These are phyloP conservation scores for Apodemus speciosus DNA, from an alignment of 2,113 vertebrate species.

Conservation along the genomic window DNA sequence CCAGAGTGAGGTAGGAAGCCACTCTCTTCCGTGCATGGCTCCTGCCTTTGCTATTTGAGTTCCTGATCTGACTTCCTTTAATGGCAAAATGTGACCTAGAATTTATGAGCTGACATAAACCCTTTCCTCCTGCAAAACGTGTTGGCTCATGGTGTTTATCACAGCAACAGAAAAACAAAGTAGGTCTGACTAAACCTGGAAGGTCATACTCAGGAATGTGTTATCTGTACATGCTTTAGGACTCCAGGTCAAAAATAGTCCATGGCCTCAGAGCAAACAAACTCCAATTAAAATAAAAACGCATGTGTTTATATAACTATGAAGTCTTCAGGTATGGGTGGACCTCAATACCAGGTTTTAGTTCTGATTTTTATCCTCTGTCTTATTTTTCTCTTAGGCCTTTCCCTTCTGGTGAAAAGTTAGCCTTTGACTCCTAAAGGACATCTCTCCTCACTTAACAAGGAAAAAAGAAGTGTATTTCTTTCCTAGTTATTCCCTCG, in stretches of 20 bases:
- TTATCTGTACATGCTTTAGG: neutral
- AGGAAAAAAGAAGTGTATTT: neutral
- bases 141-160: neutral
- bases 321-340: neutral
- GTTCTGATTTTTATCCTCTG: neutral
- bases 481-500: neutral
- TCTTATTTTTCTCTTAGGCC: neutral
- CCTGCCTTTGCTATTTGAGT: neutral
- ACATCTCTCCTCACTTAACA: neutral
- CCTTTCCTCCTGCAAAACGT: neutral
- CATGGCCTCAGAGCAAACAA: neutral
- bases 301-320: neutral
- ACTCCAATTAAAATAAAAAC: neutral
- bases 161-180: neutral
- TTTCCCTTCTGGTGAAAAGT: neutral
- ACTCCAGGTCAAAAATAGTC: neutral
- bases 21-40: neutral
- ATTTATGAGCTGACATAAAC: neutral
- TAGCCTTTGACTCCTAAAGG: neutral
- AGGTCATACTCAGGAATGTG: neutral
- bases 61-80: neutral
- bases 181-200: neutral
- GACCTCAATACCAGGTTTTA: neutral
- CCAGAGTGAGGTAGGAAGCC: neutral
- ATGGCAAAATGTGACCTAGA: neutral